These are phyloP conservation scores for Suncus etruscus DNA, from an alignment of 2,113 vertebrate genomes.

Conservation along the genomic window DNA sequence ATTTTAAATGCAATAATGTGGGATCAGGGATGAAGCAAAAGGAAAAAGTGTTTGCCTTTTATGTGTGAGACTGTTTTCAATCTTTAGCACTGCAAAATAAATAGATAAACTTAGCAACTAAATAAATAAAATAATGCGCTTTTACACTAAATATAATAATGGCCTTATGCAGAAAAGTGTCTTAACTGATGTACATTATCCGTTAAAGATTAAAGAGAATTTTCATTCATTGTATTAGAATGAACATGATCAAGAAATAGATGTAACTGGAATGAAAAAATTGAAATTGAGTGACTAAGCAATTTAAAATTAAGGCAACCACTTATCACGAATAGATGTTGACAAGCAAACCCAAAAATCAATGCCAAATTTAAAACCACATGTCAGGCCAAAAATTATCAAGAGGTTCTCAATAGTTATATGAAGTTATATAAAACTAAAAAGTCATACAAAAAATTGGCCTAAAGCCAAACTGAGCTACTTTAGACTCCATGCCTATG, in stretches of 20 bases:
- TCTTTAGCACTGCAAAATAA: too few species aligned
- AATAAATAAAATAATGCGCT: not conserved
- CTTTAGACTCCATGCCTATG: not conserved
- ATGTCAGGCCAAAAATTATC: not conserved
- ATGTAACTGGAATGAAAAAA: not conserved
- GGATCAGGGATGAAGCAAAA: too few species aligned
- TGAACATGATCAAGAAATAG: not conserved
- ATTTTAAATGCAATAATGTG: not conserved
- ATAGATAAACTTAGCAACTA: too few species aligned
- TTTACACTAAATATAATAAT: not conserved
- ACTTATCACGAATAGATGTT: not conserved
- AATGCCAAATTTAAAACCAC: not conserved
- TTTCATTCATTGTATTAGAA: not conserved
- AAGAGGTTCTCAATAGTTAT: not conserved
- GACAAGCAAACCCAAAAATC: not conserved
- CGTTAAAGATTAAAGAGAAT: not conserved
- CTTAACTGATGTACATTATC: not conserved
- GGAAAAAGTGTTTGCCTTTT: too few species aligned
- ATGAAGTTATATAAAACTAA: not conserved
- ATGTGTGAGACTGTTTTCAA: too few species aligned
- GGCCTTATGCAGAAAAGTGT: not conserved
- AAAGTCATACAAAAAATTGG: not conserved
- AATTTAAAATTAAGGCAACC: not conserved
- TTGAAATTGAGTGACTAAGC: not conserved
- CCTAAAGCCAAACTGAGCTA: not conserved